phyloP scores from a whole-genome alignment of 2,888 invertebrate genomes.

The Vanessa cardui region DNA sequence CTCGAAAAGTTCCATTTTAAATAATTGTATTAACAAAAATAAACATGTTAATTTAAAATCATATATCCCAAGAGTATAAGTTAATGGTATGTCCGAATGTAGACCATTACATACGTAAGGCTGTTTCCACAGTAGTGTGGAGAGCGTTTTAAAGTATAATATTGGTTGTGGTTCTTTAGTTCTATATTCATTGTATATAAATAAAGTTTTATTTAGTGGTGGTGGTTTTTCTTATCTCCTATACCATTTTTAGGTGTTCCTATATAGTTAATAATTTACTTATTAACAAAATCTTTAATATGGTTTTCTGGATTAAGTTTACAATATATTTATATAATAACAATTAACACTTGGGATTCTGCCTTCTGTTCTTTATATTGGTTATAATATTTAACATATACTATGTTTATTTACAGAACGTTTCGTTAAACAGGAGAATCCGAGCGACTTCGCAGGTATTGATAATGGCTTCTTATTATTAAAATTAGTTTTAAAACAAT shows the following conservation, averaged over 20 bases:
- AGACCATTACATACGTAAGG: not conserved
- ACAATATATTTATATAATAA: too few relatives aligned
- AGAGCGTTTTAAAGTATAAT: not conserved
- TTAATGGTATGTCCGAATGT: too few relatives aligned
- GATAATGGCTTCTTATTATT: constrained; percentile 18
- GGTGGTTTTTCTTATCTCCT: not conserved
- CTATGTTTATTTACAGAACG: constrained; percentile 50
- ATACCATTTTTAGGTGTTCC: not conserved
- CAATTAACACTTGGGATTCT: not conserved
- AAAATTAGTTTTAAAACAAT: not conserved
- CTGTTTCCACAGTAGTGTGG: not conserved
- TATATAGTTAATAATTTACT: not conserved
- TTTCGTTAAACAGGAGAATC: constrained; percentile 51
- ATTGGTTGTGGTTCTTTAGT: not conserved
- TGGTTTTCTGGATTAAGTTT: not conserved
- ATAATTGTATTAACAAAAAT: too few relatives aligned
- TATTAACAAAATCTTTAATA: not conserved
- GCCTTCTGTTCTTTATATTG: not conserved
- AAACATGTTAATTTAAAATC: too few relatives aligned
- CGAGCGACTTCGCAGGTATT: constrained; percentile 60
- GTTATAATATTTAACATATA: not conserved
- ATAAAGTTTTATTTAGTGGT: not conserved
- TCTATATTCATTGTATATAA: not conserved
- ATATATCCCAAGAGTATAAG: too few relatives aligned
- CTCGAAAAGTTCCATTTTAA: too few relatives aligned